phyloP scores from a whole-genome alignment of 92 coral and sea anemone genomes.

The Anthopleura xanthogrammica region DNA sequence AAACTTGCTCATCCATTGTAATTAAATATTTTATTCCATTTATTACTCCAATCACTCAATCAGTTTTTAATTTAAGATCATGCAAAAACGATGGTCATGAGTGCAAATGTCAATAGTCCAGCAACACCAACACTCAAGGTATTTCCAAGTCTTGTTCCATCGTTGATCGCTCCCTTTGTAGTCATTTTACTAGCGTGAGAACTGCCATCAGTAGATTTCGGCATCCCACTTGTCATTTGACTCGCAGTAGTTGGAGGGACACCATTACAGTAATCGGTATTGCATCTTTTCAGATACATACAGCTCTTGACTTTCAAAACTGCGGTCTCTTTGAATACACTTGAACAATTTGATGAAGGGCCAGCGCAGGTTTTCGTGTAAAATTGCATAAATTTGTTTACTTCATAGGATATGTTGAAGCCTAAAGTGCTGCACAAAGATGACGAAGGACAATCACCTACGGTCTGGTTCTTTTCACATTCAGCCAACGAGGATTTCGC shows the following conservation, averaged over 20 bases:
- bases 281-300: slow-evolving; percentile 12
- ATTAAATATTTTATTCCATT: too few species aligned
- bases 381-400: neutral
- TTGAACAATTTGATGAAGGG: slow-evolving; percentile 10
- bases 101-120: too few species aligned
- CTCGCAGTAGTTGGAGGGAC: slow-evolving; percentile 22
- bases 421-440: neutral
- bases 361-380: slow-evolving; percentile 18
- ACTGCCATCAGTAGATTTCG: neutral
- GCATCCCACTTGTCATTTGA: slow-evolving; percentile 13
- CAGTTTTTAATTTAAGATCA: too few species aligned
- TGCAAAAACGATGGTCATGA: too few species aligned
- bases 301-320: neutral
- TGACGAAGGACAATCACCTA: neutral
- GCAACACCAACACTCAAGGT: too few species aligned
- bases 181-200: too few species aligned
- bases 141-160: too few species aligned
- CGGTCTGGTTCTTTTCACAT: neutral
- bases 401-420: too few species aligned
- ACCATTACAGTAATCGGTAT: slow-evolving; percentile 30
- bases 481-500: neutral
- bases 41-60: too few species aligned
- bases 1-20: too few species aligned
- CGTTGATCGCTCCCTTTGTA: too few species aligned
- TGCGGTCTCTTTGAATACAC: slow-evolving; percentile 4